phyloP scores from a whole-genome alignment of 1,140 invertebrate species.

The Ladona fulva region DNA sequence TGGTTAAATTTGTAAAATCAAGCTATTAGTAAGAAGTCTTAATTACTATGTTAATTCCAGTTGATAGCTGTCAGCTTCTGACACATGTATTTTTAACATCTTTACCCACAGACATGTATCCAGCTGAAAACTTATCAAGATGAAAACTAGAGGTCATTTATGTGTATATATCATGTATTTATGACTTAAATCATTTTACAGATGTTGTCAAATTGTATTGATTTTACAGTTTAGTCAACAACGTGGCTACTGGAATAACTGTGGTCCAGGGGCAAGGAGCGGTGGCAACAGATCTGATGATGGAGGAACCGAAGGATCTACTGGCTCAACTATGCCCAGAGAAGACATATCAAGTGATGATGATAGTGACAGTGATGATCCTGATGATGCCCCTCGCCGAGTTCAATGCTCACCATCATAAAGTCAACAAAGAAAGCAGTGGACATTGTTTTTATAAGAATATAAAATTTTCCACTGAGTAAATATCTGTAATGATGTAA shows the following conservation, averaged over 20 bases:
- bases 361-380: conserved; percentile 27
- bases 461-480: not conserved
- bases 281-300: conserved; percentile 9
- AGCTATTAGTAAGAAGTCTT: no score
- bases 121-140: no score
- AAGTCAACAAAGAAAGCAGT: not conserved
- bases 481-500: not conserved
- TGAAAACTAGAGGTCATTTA: no score
- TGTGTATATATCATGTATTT: no score
- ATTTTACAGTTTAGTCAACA: not conserved
- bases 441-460: no score
- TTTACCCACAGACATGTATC: no score
- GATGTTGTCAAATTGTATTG: no score
- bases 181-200: no score
- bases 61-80: no score
- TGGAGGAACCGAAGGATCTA: not conserved
- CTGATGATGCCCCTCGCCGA: conserved; percentile 25
- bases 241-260: not conserved
- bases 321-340: conserved; percentile 22
- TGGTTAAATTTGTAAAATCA: no score
- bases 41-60: no score
- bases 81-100: no score
- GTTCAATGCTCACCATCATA: conserved; percentile 32
- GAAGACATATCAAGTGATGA: conserved; percentile 28
- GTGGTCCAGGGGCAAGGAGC: not conserved